These are phyloP conservation scores for Rhegmatorhina hoffmannsi DNA, from an alignment of 2,113 vertebrate genomes.

Conservation along the genomic window DNA sequence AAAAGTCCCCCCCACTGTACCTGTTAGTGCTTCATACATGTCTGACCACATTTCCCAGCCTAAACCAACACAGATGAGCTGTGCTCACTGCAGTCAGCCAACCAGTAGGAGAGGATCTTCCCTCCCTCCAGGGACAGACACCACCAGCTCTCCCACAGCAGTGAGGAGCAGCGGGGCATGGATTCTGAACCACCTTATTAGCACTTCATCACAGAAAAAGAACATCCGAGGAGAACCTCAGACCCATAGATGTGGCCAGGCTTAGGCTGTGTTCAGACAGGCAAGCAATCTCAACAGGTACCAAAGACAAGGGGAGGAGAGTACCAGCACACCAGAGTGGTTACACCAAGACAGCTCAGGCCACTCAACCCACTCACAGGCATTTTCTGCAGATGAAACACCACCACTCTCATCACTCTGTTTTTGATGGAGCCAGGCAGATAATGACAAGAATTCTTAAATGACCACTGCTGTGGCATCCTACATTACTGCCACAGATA, in stretches of 20 bases:
- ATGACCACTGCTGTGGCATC: neutral
- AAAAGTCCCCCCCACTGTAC: neutral
- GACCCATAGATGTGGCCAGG: neutral
- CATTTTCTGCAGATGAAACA: neutral
- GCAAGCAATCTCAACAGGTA: neutral
- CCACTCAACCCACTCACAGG: neutral
- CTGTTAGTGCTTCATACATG: neutral
- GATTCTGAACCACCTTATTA: neutral
- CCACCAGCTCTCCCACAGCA: neutral
- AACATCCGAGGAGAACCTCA: neutral
- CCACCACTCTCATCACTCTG: neutral
- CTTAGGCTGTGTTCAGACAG: neutral
- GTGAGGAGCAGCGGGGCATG: neutral
- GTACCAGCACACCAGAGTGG: neutral
- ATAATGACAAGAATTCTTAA: slow-evolving; percentile 11
- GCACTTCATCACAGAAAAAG: neutral
- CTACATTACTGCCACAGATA: neutral
- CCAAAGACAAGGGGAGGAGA: neutral
- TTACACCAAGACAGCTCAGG: neutral
- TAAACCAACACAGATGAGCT: neutral
- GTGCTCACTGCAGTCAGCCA: neutral
- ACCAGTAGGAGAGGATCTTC: neutral
- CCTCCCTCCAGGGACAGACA: neutral
- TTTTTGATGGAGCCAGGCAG: neutral
- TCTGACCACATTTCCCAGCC: neutral